A percentile compares a stretch with the other conserved stretches of the same genome.
These are phyloP conservation scores for Meandrusa payeni DNA, from an alignment of 2,888 invertebrate species.

Conservation along the genomic window DNA sequence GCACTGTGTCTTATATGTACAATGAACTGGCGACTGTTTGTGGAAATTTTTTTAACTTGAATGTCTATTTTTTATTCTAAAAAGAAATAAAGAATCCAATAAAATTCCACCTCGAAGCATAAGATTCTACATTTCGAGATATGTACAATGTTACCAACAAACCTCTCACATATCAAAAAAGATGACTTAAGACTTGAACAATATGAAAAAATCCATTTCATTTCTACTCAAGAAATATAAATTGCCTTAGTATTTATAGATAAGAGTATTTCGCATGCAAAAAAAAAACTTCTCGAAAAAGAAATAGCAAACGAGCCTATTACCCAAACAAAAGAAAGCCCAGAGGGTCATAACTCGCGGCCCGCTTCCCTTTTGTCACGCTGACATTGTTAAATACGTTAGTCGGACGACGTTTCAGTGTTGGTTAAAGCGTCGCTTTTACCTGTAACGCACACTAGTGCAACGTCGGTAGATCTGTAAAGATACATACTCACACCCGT, in stretches of 20 bases:
- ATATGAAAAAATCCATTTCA: too few species aligned
- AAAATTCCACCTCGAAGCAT: too few species aligned
- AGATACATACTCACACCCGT: background rate
- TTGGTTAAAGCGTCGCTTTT: slow-evolving; percentile 3
- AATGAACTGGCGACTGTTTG: too few species aligned
- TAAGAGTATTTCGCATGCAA: slow-evolving; percentile 40
- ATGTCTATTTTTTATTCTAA: too few species aligned
- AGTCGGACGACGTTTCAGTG: slow-evolving; percentile 54
- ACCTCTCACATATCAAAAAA: too few species aligned
- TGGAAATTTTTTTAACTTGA: too few species aligned
- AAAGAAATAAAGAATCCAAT: too few species aligned
- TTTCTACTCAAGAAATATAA: background rate
- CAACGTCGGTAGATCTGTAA: background rate
- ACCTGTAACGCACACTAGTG: slow-evolving; percentile 5
- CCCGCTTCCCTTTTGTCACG: slow-evolving; percentile 68
- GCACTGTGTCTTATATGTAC: too few species aligned
- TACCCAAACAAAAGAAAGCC: slow-evolving; percentile 70
- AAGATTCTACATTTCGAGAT: too few species aligned
- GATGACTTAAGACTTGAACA: too few species aligned
- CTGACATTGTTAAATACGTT: slow-evolving; percentile 66
- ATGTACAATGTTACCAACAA: too few species aligned
- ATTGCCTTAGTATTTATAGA: slow-evolving; percentile 29
- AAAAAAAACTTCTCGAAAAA: slow-evolving; percentile 33
- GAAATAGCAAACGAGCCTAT: slow-evolving; percentile 57
- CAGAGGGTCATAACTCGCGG: slow-evolving; percentile 69